phyloP scores from a whole-genome alignment of 2,888 invertebrate species.

The Incurvaria masculella region DNA sequence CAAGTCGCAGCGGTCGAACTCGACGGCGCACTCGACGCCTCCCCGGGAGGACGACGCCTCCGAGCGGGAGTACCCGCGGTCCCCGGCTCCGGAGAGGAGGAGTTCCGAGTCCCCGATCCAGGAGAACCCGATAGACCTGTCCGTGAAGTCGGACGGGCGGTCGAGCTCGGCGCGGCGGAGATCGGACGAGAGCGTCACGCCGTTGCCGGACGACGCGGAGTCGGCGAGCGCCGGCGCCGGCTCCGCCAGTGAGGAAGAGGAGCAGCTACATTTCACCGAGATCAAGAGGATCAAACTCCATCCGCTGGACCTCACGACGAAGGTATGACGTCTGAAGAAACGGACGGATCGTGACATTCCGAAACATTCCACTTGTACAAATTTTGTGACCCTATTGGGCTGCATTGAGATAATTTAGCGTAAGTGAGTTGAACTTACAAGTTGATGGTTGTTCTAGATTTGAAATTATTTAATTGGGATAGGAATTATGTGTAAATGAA shows the following conservation, averaged over 20 bases:
- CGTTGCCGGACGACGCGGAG: conserved; percentile 41
- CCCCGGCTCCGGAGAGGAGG: conserved; percentile 40
- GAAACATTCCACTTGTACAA: neutral
- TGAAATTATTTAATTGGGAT: no score
- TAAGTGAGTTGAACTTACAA: no score
- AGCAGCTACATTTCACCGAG: conserved; percentile 54
- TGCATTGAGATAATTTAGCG: no score
- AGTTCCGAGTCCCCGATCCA: conserved; percentile 59
- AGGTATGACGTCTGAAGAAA: conserved; percentile 50
- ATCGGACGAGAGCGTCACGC: conserved; percentile 51
- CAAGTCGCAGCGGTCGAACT: conserved; percentile 62
- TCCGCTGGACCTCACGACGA: conserved; percentile 66
- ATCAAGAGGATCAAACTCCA: conserved; percentile 57
- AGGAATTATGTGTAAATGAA: no score
- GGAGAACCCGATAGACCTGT: conserved; percentile 78
- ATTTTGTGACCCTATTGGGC: no score
- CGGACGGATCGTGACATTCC: neutral
- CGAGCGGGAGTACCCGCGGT: conserved; percentile 51
- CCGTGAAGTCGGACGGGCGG: conserved; percentile 66
- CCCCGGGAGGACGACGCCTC: conserved; percentile 48
- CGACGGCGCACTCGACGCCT: conserved; percentile 37
- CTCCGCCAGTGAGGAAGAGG: conserved; percentile 46
- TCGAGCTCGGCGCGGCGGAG: conserved; percentile 47
- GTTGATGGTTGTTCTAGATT: no score
- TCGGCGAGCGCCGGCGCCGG: conserved; percentile 41